phyloP scores from a whole-genome alignment of 1,140 invertebrate genomes.

The Cydia splendana region DNA sequence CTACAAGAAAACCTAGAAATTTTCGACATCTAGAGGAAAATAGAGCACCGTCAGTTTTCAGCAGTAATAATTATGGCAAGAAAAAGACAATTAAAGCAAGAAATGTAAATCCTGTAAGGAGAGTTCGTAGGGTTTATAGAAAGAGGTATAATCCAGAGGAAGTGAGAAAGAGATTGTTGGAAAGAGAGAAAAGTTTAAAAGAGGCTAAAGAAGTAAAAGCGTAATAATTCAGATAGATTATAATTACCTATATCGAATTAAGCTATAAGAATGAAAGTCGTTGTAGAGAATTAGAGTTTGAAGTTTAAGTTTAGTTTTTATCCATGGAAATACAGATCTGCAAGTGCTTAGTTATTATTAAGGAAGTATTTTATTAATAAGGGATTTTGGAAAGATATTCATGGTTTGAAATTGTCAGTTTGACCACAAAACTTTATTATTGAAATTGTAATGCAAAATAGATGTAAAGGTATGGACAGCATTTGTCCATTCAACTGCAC shows the following conservation, averaged over 20 bases:
- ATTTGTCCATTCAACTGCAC: too few relatives aligned
- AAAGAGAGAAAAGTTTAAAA: conserved; percentile 65
- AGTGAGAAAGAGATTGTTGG: conserved; percentile 70
- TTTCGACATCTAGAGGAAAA: background rate
- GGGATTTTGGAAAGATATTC: conserved; percentile 36
- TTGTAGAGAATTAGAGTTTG: too few relatives aligned
- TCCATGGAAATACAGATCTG: background rate
- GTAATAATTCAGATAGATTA: too few relatives aligned
- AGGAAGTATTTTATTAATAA: conserved; percentile 11
- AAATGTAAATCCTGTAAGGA: conserved; percentile 68
- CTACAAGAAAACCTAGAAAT: conserved; percentile 54
- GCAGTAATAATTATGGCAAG: conserved; percentile 47
- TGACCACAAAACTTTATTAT: conserved; percentile 45
- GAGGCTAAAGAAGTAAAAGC: conserved; percentile 34
- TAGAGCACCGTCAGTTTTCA: background rate
- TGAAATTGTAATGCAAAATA: background rate
- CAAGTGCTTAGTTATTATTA: conserved; percentile 16
- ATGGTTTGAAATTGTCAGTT: conserved; percentile 54
- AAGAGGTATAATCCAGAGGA: conserved; percentile 74
- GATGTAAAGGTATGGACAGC: too few relatives aligned
- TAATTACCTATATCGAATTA: too few relatives aligned
- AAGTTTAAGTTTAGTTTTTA: too few relatives aligned
- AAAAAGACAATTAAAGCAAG: conserved; percentile 62
- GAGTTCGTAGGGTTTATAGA: conserved; percentile 67
- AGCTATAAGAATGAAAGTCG: too few relatives aligned